Evolutionary conservation across 2,113 vertebrate genomes (phyloP), one percentile per base, ranked within the genome.

Genomic region (Brevimyrus niger): DNA sequence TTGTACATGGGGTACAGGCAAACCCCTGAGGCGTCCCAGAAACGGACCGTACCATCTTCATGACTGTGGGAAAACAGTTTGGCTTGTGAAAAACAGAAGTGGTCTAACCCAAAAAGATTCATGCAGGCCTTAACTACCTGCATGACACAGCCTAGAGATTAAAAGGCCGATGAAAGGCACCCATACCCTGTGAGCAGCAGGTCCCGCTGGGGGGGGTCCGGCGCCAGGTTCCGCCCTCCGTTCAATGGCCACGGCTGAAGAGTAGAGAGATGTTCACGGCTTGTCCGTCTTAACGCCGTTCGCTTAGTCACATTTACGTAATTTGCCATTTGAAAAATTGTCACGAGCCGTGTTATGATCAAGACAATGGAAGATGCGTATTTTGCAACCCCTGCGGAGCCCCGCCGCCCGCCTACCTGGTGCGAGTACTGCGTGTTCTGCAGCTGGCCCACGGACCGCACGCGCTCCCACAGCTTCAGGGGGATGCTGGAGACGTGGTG

Each of bases 1-100:
- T 97, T 99, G 89, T 99, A 99, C 10, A 99, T 95, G 87, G 98
- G 97, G 91, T 95, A 96, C 44, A 99, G 91, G 91, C 98, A 99
- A 85, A 99, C 96, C 1, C 98, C 98, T 0, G 98, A 99, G 0
- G 98, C 98, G 1, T 99, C 98, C 98, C 98, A 99, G 94, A 99
- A 99, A 3, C 97, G 94, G 58, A 99, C 97, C 0, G 98, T 98
- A 83, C 98, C 98, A 0, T 99, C 98, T 90, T 99, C 98, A 0
- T 99, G 98, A 89, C 98, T 99, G 86, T 0, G 35, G 10, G 5
- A 73, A 44, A 9, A 55, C 84, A 65, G 11, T 10, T 89, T 50
- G 86, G 38, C 46, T 73, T 73, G 58, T 19, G 35, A 5, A 3
- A 73, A 19, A 69, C 38, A 13, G 17, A 46, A 23, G 42, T 23